These are phyloP conservation scores for Paramisgurnus dabryanus DNA, from an alignment of 2,113 vertebrate genomes.

Conservation along the genomic window DNA sequence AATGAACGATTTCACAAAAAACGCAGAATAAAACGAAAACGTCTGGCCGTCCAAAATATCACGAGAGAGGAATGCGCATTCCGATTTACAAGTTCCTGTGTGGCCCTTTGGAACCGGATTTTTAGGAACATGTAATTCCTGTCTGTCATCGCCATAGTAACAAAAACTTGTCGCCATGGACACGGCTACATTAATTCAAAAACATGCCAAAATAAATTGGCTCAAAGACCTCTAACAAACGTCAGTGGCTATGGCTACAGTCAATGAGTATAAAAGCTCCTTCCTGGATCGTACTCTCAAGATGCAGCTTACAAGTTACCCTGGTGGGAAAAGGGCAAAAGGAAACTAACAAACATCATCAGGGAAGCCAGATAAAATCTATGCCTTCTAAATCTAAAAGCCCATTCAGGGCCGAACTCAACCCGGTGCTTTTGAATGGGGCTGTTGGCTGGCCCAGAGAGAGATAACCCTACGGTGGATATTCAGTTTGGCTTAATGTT, in stretches of 20 bases:
- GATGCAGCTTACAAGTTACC: slow-evolving; percentile 58
- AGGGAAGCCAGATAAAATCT: slow-evolving; percentile 54
- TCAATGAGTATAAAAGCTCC: slow-evolving; percentile 53
- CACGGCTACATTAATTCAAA: slow-evolving; percentile 58
- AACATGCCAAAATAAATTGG: slow-evolving; percentile 60
- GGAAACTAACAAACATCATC: slow-evolving; percentile 50
- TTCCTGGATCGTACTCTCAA: slow-evolving; percentile 33
- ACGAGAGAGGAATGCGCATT: slow-evolving; percentile 8
- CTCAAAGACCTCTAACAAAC: slow-evolving; percentile 53
- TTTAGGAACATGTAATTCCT: slow-evolving; percentile 56
- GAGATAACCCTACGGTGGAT: not conserved
- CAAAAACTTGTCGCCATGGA: slow-evolving; percentile 59
- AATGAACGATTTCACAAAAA: not conserved
- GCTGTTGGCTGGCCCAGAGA: slow-evolving; percentile 4
- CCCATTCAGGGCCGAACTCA: slow-evolving; percentile 28
- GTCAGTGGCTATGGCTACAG: slow-evolving; percentile 59
- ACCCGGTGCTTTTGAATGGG: not conserved
- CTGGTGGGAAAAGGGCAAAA: slow-evolving; percentile 53
- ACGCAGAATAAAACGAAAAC: not conserved
- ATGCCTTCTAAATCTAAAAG: slow-evolving; percentile 44
- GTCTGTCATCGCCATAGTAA: slow-evolving; percentile 55
- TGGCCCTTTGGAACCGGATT: slow-evolving; percentile 33
- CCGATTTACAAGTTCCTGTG: slow-evolving; percentile 24
- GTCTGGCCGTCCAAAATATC: slow-evolving; percentile 8
- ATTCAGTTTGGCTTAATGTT: not conserved